Conservation (phyloP, 35 echinoderm and acorn worm genomes). For the Lytechinus variegatus region DNA sequence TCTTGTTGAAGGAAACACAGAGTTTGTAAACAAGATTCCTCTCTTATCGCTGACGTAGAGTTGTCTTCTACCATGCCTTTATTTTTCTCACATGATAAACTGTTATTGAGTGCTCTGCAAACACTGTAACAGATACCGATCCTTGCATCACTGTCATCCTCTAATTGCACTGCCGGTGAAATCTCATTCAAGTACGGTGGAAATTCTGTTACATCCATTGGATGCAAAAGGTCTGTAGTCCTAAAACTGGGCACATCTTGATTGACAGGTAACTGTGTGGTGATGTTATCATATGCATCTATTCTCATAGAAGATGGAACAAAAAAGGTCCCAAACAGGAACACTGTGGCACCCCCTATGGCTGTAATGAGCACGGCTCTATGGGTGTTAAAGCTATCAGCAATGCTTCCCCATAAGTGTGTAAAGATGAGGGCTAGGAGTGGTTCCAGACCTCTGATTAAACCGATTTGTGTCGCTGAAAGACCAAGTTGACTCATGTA, state of each 20-base stretch:
- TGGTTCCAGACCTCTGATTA: constrained; percentile 91
- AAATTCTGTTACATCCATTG: background rate
- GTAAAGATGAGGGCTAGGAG: constrained; percentile 68
- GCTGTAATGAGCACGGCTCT: constrained; percentile 66
- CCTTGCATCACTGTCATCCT: constrained; percentile 19
- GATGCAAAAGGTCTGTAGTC: constrained; percentile 22
- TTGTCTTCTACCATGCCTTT: background rate
- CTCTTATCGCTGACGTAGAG: background rate
- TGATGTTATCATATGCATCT: background rate
- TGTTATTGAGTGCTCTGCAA: constrained; percentile 5
- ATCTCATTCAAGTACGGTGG: constrained; percentile 20
- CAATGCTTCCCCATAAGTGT: constrained; percentile 85
- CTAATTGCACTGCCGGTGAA: constrained; percentile 42
- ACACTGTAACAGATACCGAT: constrained; percentile 3
- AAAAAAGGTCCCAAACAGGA: constrained; percentile 76
- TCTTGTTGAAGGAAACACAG: constrained; percentile 18
- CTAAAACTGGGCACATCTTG: constrained; percentile 9
- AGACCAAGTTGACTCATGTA: constrained; percentile 82
- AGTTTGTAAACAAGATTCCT: background rate
- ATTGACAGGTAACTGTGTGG: background rate
- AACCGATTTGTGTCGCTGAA: constrained; percentile 66
- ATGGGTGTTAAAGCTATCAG: constrained; percentile 87
- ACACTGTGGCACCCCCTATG: constrained; percentile 59
- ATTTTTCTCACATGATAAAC: constrained; percentile 15
- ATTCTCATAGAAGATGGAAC: constrained; percentile 47